A percentile compares a stretch with the other conserved stretches of the same genome.
Conservation (phyloP, 2,113 vertebrate genomes). For the Hippopotamus amphibius region DNA sequence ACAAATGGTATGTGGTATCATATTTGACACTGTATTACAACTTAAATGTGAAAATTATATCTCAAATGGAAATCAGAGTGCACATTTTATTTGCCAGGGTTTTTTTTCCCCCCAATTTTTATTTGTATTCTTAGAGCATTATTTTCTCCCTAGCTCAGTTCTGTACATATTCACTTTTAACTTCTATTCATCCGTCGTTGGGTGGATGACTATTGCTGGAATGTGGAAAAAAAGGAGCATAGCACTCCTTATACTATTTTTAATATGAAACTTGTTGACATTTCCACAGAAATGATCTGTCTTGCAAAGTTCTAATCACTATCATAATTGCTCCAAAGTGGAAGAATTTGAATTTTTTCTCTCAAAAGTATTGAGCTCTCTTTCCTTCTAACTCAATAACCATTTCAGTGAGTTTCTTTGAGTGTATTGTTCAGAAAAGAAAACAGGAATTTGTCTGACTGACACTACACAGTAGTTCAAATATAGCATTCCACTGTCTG, state of each 20-base stretch:
- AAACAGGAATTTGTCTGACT: slow-evolving; percentile 64
- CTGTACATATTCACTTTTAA: neutral
- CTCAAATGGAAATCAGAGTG: slow-evolving; percentile 22
- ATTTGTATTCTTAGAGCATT: neutral
- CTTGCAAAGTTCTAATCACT: slow-evolving; percentile 70
- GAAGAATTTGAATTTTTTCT: slow-evolving; percentile 75
- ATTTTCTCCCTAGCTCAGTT: neutral
- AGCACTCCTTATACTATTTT: neutral
- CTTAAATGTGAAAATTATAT: neutral
- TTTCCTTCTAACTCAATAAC: slow-evolving; percentile 59
- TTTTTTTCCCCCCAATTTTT: neutral
- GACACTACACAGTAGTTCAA: slow-evolving; percentile 19
- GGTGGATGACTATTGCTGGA: neutral
- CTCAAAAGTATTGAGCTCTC: slow-evolving; percentile 44
- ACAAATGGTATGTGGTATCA: neutral
- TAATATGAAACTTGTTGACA: neutral
- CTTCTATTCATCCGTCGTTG: neutral
- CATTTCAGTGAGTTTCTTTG: slow-evolving; percentile 67
- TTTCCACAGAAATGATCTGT: neutral
- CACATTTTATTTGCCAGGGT: neutral
- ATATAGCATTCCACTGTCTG: neutral
- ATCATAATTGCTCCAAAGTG: slow-evolving; percentile 50
- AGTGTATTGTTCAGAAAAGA: slow-evolving; percentile 58
- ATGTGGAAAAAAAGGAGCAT: neutral
- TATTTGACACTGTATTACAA: neutral